Evolutionary conservation across 2,888 invertebrate species (phyloP).

Genomic region (Temnothorax unifasciatus): DNA sequence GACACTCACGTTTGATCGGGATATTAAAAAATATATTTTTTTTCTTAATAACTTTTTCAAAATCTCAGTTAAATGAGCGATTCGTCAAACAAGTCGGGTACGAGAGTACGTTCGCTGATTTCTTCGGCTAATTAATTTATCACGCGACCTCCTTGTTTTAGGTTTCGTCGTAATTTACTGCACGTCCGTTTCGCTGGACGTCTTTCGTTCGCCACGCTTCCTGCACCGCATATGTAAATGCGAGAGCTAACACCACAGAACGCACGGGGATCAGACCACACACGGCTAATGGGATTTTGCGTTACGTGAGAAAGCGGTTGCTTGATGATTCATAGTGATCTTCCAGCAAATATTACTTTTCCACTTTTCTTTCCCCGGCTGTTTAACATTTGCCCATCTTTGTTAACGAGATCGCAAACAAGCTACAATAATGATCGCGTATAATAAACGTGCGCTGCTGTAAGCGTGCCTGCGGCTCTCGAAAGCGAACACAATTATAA

Average conservation of each 20-base stretch:
- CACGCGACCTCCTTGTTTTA: constrained; percentile 21
- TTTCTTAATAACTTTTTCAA: neutral
- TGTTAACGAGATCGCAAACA: constrained; percentile 15
- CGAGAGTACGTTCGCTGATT: constrained; percentile 37
- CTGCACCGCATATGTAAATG: constrained; percentile 66
- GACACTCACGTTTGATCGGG: neutral
- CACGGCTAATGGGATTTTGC: constrained; percentile 63
- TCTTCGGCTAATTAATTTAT: constrained; percentile 49
- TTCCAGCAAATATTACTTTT: constrained; percentile 39
- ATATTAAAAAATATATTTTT: neutral
- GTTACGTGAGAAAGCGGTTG: constrained; percentile 60
- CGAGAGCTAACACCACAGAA: constrained; percentile 63
- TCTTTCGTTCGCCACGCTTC: constrained; percentile 60
- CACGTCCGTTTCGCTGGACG: constrained; percentile 38
- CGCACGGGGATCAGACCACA: constrained; percentile 55
- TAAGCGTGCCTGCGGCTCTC: neutral
- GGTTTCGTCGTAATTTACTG: constrained; percentile 45
- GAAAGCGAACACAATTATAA: constrained; percentile 36
- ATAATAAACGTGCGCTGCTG: neutral
- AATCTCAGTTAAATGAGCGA: neutral
- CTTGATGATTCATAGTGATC: constrained; percentile 56
- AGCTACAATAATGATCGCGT: constrained; percentile 23
- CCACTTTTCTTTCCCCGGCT: constrained; percentile 33
- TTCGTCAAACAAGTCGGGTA: constrained; percentile 3
- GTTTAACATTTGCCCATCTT: constrained; percentile 14